Percentiles rank a stretch among this genome's conserved stretches.
These are phyloP conservation scores for Trematomus bernacchii DNA, from an alignment of 2,797 vertebrate species.

Conservation along the genomic window DNA sequence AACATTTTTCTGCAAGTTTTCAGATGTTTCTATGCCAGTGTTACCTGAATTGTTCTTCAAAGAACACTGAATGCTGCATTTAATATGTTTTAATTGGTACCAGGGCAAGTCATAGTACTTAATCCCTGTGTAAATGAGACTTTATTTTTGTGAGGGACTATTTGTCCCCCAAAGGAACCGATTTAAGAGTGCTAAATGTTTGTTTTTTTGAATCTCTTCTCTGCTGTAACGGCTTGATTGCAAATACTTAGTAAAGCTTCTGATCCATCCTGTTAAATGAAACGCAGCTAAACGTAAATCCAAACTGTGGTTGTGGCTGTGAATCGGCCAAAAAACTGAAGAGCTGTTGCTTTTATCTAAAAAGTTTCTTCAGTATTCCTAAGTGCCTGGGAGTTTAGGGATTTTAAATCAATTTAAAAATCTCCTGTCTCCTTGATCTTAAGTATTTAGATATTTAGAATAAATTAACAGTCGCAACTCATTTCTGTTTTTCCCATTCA, in stretches of 20 bases:
- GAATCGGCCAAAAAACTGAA: conserved; percentile 22
- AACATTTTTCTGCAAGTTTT: conserved; percentile 42
- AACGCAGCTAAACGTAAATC: neutral
- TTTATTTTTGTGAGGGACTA: conserved; percentile 62
- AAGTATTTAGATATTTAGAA: conserved; percentile 27
- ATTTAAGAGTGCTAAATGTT: conserved; percentile 78
- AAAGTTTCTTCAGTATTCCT: conserved; percentile 45
- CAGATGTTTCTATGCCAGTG: conserved; percentile 52
- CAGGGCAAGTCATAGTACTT: conserved; percentile 39
- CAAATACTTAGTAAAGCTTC: conserved; percentile 12
- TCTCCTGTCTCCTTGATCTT: conserved; percentile 41
- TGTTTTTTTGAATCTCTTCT: conserved; percentile 31
- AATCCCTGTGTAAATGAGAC: conserved; percentile 41
- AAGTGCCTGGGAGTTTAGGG: conserved; percentile 83
- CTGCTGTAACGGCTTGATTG: conserved; percentile 33
- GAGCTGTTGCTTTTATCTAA: conserved; percentile 33
- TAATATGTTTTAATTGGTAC: conserved; percentile 46
- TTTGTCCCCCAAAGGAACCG: conserved; percentile 64
- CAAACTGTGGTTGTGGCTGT: conserved; percentile 4
- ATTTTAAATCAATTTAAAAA: conserved; percentile 53
- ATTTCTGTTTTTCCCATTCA: conserved; percentile 11
- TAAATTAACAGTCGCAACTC: conserved; percentile 21
- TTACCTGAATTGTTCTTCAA: conserved; percentile 32
- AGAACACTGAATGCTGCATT: conserved; percentile 68
- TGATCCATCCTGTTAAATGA: neutral